A percentile compares a stretch with the other conserved stretches of the same genome.
phyloP scores from a whole-genome alignment of 2,797 vertebrate genomes.

The Clarias laeviceps region DNA sequence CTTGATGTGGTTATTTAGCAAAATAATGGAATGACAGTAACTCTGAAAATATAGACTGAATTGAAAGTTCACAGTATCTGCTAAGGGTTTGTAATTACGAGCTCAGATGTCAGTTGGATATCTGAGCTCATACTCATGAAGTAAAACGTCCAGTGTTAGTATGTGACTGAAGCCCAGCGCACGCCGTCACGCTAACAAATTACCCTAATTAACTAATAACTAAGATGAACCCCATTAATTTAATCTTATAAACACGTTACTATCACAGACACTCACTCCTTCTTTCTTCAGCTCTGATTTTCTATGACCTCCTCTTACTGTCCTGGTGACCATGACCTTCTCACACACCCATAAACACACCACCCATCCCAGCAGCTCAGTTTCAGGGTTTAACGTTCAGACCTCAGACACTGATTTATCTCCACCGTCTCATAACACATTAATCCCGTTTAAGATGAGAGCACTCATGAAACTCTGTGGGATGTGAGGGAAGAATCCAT shows the following conservation, averaged over 20 bases:
- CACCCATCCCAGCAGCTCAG: slow-evolving; percentile 12
- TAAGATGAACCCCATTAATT: too few species aligned
- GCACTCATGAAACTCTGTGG: slow-evolving; percentile 38
- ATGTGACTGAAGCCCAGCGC: not conserved
- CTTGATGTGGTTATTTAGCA: not conserved
- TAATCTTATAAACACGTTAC: not conserved
- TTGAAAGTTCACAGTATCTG: not conserved
- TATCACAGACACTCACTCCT: not conserved
- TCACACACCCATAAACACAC: not conserved
- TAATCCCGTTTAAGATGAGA: slow-evolving; percentile 28
- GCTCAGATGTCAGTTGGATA: not conserved
- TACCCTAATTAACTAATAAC: too few species aligned
- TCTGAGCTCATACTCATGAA: not conserved
- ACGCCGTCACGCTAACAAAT: not conserved
- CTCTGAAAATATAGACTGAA: not conserved
- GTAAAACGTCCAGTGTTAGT: not conserved
- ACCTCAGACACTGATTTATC: slow-evolving; percentile 40
- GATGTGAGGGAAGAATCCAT: slow-evolving; percentile 48
- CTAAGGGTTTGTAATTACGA: not conserved
- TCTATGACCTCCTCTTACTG: not conserved
- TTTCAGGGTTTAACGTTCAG: slow-evolving; percentile 15
- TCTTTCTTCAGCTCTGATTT: slow-evolving; percentile 3
- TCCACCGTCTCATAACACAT: slow-evolving; percentile 25
- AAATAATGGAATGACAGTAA: not conserved
- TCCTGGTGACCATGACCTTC: not conserved